phyloP scores from a whole-genome alignment of 2,113 vertebrate genomes.

The Hemiprocne comata region DNA sequence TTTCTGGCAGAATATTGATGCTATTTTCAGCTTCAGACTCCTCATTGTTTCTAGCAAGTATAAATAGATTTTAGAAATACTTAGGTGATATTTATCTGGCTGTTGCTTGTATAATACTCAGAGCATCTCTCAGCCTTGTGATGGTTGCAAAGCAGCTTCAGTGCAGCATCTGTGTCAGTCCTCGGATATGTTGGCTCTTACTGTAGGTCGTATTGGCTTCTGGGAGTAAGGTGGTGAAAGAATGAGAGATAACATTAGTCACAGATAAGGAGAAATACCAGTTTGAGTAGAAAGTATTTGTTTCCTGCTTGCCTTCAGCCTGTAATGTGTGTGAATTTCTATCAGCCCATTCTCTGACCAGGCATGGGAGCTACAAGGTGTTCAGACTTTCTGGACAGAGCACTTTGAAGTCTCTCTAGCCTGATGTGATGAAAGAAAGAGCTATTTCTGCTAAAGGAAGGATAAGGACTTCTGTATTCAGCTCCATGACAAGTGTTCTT shows the following conservation, averaged over 20 bases:
- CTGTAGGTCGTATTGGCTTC: not conserved
- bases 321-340: not conserved
- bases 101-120: not conserved
- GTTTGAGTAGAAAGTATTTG: not conserved
- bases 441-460: not conserved
- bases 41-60: not conserved
- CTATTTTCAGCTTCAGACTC: not conserved
- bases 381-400: not conserved
- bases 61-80: not conserved
- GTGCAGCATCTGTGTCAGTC: accelerated
- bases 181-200: not conserved
- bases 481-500: not conserved
- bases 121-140: not conserved
- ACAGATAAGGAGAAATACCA: not conserved
- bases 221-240: not conserved
- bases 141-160: not conserved
- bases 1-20: not conserved
- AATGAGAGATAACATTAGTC: not conserved
- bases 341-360: not conserved
- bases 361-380: not conserved
- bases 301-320: not conserved
- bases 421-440: not conserved
- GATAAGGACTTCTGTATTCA: not conserved
- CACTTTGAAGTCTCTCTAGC: not conserved
- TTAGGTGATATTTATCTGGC: not conserved